Conservation (phyloP, 2,888 invertebrate genomes). For the Epinotia brunnichana region DNA sequence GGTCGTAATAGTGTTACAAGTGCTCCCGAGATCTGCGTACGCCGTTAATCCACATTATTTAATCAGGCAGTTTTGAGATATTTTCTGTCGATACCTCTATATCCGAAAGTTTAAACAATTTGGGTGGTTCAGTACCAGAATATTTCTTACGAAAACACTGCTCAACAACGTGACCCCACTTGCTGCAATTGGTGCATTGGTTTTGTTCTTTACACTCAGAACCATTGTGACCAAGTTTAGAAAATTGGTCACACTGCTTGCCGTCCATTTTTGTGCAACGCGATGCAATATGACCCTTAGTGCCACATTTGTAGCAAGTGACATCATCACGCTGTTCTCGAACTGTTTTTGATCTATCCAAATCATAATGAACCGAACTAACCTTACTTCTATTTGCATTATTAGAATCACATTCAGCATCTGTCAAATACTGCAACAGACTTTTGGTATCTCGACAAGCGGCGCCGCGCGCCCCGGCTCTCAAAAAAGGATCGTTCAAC, state of each 20-base stretch:
- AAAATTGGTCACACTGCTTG: conserved; percentile 11
- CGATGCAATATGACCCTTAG: conserved; percentile 17
- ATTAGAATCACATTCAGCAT: conserved; percentile 8
- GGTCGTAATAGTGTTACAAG: conserved; percentile 23
- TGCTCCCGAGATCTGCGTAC: no score
- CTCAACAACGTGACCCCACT: conserved; percentile 15
- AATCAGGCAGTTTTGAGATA: background rate
- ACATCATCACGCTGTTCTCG: conserved; percentile 11
- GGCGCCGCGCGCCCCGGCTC: conserved; percentile 18
- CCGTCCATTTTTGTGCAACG: conserved; percentile 3
- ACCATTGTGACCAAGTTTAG: conserved; percentile 10
- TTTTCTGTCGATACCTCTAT: conserved; percentile 23
- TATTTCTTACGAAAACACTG: conserved; percentile 11
- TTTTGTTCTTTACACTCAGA: conserved; percentile 10
- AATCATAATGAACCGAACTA: background rate
- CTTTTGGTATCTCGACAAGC: conserved; percentile 21
- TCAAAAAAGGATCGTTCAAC: conserved; percentile 21
- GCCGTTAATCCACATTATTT: background rate
- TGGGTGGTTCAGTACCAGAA: no score
- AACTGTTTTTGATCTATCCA: background rate
- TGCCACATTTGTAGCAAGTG: conserved; percentile 13
- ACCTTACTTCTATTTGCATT: conserved; percentile 1
- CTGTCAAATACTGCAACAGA: conserved; percentile 21
- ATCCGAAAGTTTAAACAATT: conserved; percentile 17
- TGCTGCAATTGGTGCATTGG: conserved; percentile 6